Base-by-base conservation (phyloP, 2,888 invertebrate species). In the Stenoptilia bipunctidactyla region DNA sequence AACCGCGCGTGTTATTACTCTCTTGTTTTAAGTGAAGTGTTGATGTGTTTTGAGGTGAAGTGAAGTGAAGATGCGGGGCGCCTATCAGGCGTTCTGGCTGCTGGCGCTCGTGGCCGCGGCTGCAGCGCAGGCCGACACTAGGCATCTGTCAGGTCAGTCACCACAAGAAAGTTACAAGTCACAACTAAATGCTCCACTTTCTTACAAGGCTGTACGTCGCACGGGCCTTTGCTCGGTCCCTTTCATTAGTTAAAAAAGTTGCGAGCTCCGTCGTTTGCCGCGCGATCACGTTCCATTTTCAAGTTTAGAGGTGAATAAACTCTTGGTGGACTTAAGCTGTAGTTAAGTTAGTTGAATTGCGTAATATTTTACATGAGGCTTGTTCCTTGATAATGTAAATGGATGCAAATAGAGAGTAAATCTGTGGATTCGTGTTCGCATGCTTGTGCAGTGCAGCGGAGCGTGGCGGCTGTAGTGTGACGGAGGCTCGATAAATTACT, bases 31-130 rank as follows among this genome's bases (percentile, higher is more conserved):
- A 33, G 38, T 40, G 48, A 37, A 51, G 74, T 75, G 77, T 82
- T 71, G 70, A 79, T 79, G 80, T 76, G 79, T 65, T 66, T 63
- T 61, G 64, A 4, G 41, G 48, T 69, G 70, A 63, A 58, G 64
- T 64, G 70, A 63, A 58, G 64, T 64, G 66, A 67, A 62, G 58
- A 82, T 82, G 82, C 69, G 72, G 74, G 64, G 70, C 76, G 82
- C 77, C 79, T 62, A 65, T 59, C 64, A 62, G 74, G 79, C 77
- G 74, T 76, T 70, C 72, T 77, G 76, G 64, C 68, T 76, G 56
- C 61, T 68, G 42, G 53, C 72, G 62, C 51, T 73, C 58, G 64
- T 62, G 43, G 68, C 60, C 27, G 61, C 64, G 46, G 69, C 62
- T 43, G 68, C 71, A 48, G 79, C 76, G 40, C 73, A 75, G 56